Evolutionary conservation across 2,797 vertebrate genomes (phyloP), one percentile per base, ranked within the genome.

Genomic region (Aselliscus stoliczkanus): DNA sequence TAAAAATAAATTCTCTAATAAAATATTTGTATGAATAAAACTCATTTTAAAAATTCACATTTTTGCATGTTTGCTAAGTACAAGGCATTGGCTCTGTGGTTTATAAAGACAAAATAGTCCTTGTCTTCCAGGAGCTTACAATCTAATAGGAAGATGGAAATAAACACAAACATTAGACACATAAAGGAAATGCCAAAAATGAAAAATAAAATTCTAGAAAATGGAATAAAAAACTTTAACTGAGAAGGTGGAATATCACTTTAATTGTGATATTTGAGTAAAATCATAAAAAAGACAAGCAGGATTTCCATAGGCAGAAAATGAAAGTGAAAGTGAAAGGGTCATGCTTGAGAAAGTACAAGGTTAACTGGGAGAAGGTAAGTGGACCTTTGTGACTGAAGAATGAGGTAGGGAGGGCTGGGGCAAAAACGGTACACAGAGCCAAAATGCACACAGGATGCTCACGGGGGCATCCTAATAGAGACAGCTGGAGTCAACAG

Each of bases 1-100:
- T 70, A 92, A 95, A 93, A 79, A 88, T 64, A 90, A 95, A 93
- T 85, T 42, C 21, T 92, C 54, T 94, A 96, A 96, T 14, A 60
- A 96, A 76, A 88, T 84, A 88, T 92, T 29, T 90, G 7, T 72
- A 88, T 82, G 42, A 93, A 67, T 67, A 44, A 88, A 91, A 82
- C 2, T 42, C 58, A 88, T 84, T 84, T 67, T 47, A n/a, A 84
- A 90, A 88, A 90, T 20, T 58, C 31, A 10, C 27, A 88, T 69
- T 83, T 84, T 83, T 44, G 15, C 5, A 50, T 27, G 18, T 90
- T 67, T 90, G 52, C 21, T 88, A 88, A 88, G 4, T 73, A 15
- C 15, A 96, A 50, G 7, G 67, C 67, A 84, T 9, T 67, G 77
- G 72, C 7, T 17, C n/a, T 20, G 56, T 3, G 44, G 73, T 86